A percentile compares a stretch with the other conserved stretches of the same genome.
Evolutionary conservation across 2,888 invertebrate genomes (phyloP).

Genomic region (Diplazon laetatorius): DNA sequence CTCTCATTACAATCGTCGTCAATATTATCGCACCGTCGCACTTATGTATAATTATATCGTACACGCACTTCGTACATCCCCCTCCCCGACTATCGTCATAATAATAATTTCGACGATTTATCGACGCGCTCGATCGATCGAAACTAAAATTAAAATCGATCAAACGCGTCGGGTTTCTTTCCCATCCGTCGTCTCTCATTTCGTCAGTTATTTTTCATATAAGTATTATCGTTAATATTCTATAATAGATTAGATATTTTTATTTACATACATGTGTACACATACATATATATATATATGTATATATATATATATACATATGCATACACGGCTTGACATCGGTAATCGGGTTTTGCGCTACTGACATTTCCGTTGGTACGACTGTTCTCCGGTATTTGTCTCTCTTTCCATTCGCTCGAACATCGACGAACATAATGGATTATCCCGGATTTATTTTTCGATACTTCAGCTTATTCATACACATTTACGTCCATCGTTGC

Average conservation of each 20-base stretch:
- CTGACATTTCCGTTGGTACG: constrained; percentile 30
- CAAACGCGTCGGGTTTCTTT: not conserved
- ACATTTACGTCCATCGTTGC: constrained; percentile 7
- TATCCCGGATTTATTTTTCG: not conserved
- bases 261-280: constrained; percentile 51
- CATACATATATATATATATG: no score
- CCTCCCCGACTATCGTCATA: constrained; percentile 21
- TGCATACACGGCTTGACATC: constrained; percentile 46
- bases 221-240: constrained; percentile 51
- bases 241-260: constrained; percentile 51
- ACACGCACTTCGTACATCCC: constrained; percentile 47
- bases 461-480: not conserved
- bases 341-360: constrained; percentile 49
- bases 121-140: constrained; percentile 42
- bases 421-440: constrained; percentile 3
- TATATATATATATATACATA: constrained; percentile 54
- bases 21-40: constrained; percentile 46
- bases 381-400: not conserved
- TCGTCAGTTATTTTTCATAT: constrained; percentile 35
- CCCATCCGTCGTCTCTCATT: constrained; percentile 20
- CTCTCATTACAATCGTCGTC: constrained; percentile 59
- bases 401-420: constrained; percentile 14
- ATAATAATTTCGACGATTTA: constrained; percentile 50
- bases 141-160: constrained; percentile 1
- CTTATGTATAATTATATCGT: constrained; percentile 60